Percentiles rank a stretch among this genome's conserved stretches.
phyloP scores from a whole-genome alignment of 2,888 invertebrate species.

The Camponotus fellah region DNA sequence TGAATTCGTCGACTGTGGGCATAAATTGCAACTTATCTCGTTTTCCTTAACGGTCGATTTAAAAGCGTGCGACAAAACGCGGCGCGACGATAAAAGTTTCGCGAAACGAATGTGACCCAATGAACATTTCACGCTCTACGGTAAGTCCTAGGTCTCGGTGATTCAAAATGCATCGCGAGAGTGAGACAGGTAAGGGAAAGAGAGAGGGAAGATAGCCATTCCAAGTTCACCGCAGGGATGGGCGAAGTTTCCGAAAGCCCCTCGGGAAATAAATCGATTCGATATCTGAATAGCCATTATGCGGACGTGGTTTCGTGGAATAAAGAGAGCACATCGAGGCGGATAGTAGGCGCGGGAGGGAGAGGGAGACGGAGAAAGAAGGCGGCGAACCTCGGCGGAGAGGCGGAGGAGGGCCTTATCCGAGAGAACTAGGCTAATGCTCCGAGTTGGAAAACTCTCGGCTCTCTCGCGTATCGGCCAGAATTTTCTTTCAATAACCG shows the following conservation, averaged over 20 bases:
- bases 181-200: conserved; percentile 43
- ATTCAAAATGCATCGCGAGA: conserved; percentile 52
- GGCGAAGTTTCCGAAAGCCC: conserved; percentile 72
- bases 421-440: conserved; percentile 80
- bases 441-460: conserved; percentile 76
- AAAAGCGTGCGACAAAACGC: conserved; percentile 35
- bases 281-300: conserved; percentile 82
- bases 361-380: conserved; percentile 21
- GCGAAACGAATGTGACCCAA: conserved; percentile 43
- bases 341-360: conserved; percentile 49
- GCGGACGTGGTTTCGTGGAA: conserved; percentile 69
- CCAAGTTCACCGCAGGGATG: conserved; percentile 65
- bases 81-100: conserved; percentile 46
- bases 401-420: conserved; percentile 54
- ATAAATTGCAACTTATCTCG: conserved; percentile 37
- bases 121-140: conserved; percentile 39
- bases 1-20: not conserved
- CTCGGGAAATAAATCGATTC: conserved; percentile 81
- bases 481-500: conserved; percentile 79
- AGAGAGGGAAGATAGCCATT: conserved; percentile 41
- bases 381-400: not conserved
- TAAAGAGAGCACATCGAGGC: conserved; percentile 55
- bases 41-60: conserved; percentile 41
- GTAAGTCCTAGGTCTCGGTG: conserved; percentile 16
- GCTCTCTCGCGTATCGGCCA: conserved; percentile 67